Base-by-base conservation (phyloP, 1,140 invertebrate species). In the Macrosteles quadrilineatus region DNA sequence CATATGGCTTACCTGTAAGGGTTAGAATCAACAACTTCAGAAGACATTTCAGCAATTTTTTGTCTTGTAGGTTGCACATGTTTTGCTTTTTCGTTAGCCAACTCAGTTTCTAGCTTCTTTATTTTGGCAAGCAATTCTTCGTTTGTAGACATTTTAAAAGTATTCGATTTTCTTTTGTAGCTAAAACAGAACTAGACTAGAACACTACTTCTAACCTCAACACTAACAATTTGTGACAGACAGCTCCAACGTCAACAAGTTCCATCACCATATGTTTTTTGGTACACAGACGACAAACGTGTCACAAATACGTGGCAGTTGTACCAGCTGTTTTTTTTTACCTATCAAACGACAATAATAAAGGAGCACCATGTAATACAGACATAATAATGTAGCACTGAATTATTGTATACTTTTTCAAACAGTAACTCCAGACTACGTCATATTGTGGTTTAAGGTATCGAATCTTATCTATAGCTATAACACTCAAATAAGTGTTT, bases 1-100 rank as follows among this genome's bases (percentile, higher is more conserved):
- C n/a, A n/a, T n/a, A n/a, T n/a, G n/a, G n/a, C 29, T 79, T 81
- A 95, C 93, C 93, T 98, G 85, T 99, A 99, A 0, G 98, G 98
- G 86, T 99, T 99, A 0, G 95, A 93, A 83, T 99, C 97, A 17
- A 97, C 92, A n/a, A 99, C 98, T 86, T 98, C 94, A 3, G 89
- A 84, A 50, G 91, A 93, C 90, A 96, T 95, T 72, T 87, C 80
- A 0, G 82, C 81, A 75, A 94, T 92, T 80, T 90, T 91, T 71
- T 87, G 80, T 55, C 81, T 67, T 71, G 73, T 63, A 50, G 68
- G 68, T 62, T 25, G 68, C 57, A 23, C 25, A 32, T 23, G 76
- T 77, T 6, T 74, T 79, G 67, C 79, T 78, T 76, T 79, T 32
- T 79, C 77, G 31, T 80, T 75, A 9, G 78, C 79, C 63, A 90